phyloP scores from a whole-genome alignment of 2,113 vertebrate genomes.

The Vireo altiloquus region DNA sequence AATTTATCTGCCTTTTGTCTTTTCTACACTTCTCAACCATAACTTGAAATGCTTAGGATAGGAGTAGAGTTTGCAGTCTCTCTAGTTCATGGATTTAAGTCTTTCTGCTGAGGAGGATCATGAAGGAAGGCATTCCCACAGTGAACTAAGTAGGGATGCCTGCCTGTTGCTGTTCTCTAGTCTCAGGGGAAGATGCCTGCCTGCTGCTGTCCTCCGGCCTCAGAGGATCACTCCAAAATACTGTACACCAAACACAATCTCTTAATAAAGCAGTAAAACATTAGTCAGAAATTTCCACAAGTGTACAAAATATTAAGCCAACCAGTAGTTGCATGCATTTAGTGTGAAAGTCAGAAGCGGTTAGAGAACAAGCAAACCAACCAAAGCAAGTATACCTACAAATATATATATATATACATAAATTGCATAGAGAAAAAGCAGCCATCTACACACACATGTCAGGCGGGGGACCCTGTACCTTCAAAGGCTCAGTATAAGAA shows the following conservation, averaged over 20 bases:
- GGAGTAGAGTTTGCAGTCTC: neutral
- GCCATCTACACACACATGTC: constrained; percentile 46
- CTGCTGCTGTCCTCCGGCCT: neutral
- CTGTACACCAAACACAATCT: neutral
- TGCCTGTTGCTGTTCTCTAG: neutral
- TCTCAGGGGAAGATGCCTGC: neutral
- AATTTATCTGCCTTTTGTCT: neutral
- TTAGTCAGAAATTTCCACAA: constrained; percentile 36
- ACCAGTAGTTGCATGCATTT: constrained; percentile 67
- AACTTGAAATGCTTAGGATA: neutral
- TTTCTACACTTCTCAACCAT: neutral
- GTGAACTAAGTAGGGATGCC: neutral
- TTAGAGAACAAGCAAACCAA: constrained; percentile 68
- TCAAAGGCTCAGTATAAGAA: constrained; percentile 65
- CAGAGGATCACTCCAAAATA: neutral
- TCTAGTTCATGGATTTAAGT: neutral
- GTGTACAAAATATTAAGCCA: constrained; percentile 48
- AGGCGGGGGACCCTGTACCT: constrained; percentile 71
- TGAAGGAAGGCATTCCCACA: neutral
- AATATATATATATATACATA: neutral
- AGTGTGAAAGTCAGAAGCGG: constrained; percentile 68
- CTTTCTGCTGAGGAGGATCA: neutral
- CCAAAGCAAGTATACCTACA: constrained; percentile 57
- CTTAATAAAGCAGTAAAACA: constrained; percentile 29
- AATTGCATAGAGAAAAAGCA: constrained; percentile 63